phyloP scores from a whole-genome alignment of 2,888 invertebrate genomes.

The Poecilus cupreus region DNA sequence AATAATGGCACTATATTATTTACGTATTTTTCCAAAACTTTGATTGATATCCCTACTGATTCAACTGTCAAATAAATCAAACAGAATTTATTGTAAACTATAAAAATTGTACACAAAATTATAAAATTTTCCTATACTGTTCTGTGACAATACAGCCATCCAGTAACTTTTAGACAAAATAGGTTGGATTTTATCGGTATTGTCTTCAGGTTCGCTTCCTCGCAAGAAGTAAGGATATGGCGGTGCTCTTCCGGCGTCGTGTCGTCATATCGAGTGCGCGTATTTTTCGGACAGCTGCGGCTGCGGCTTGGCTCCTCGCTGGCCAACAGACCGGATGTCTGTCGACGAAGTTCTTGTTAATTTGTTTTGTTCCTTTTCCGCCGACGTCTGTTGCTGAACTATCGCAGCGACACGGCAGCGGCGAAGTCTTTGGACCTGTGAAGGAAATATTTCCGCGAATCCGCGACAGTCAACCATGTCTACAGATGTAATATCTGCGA shows the following conservation, averaged over 20 bases:
- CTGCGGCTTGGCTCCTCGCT: neutral
- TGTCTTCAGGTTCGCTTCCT: no score
- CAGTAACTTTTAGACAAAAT: neutral
- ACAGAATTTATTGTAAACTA: neutral
- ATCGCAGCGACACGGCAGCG: constrained; percentile 4
- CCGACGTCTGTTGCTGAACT: constrained; percentile 31
- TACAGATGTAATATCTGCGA: constrained; percentile 38
- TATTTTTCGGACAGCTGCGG: constrained; percentile 31
- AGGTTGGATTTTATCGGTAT: no score
- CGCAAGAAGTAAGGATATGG: no score
- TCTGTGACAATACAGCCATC: neutral
- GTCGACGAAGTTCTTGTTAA: constrained; percentile 34
- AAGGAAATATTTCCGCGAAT: neutral
- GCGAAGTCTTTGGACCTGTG: neutral
- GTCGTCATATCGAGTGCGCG: constrained; percentile 24
- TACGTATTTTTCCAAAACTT: neutral
- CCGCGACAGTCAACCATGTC: constrained; percentile 9
- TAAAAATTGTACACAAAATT: constrained; percentile 1
- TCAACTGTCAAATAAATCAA: constrained; percentile 27
- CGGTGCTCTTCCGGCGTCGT: neutral
- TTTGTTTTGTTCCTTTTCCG: constrained; percentile 28
- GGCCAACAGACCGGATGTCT: constrained; percentile 5
- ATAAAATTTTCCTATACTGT: neutral
- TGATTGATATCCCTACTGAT: constrained; percentile 27
- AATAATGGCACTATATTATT: constrained; percentile 20